Evolutionary conservation across 2,797 vertebrate species (phyloP), one percentile per base, ranked within the genome.

Genomic region (Agapornis canus): DNA sequence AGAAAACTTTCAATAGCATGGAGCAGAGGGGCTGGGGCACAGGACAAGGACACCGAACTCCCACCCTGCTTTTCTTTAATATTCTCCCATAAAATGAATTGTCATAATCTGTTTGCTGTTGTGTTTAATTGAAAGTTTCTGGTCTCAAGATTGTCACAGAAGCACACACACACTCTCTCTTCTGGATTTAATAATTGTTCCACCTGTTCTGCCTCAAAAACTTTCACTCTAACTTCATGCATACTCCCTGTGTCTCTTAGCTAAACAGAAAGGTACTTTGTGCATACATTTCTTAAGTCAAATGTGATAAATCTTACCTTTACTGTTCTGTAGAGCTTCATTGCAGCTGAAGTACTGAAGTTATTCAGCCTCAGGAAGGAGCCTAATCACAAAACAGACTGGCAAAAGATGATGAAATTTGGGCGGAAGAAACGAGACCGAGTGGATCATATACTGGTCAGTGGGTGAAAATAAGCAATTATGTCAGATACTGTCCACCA

Each of bases 381-480:
- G 65, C 97, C 98, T 72, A 98, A 97, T 97, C 98, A 99, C 95
- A 99, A 99, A 98, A 99, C 98, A 20, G 99, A 99, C 97, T 99
- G 99, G 99, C 99, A 99, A 97, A 99, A 99, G 97, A 99, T 99
- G 99, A 98, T 99, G 89, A 99, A 99, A 97, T 99, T 99, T 95
- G 99, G 99, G 92, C 98, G 99, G 94, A 99, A 99, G 97, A 99
- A 99, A 96, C 98, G 99, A 73, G 99, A 99, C 97, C 89, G 98
- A 98, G 99, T 99, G 20, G 99, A 99, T 98, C 99, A 99, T 92
- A 99, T 99, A 93, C 96, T 99, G 98, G 99, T 99, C 96, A 97
- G 98, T 96, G 75, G 32, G 27, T 86, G 39, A 56, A 95, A 84
- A 87, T 22, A 61, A 86, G 32, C 68, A n/a, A 0, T 85, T 6